Conservation (phyloP, 2,888 invertebrate genomes). For the Melinaea menophilus region DNA sequence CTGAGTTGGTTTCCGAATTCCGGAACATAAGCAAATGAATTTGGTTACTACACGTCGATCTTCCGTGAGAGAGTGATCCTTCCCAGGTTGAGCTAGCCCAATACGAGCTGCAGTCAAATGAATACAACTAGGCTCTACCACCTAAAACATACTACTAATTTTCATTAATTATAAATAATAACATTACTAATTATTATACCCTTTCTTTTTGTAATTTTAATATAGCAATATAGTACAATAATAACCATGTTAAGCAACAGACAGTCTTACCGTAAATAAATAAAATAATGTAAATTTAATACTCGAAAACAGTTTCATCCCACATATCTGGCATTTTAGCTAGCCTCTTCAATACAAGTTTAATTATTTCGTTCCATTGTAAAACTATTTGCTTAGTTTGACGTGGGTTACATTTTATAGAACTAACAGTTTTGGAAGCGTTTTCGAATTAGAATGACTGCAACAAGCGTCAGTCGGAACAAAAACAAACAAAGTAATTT, state of each 20-base stretch:
- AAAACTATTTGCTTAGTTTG: constrained; percentile 72
- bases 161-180: no score
- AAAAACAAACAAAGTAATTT: constrained; percentile 78
- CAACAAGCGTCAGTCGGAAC: constrained; percentile 67
- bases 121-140: no score
- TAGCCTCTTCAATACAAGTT: constrained; percentile 36
- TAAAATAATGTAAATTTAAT: constrained; percentile 4
- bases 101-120: no score
- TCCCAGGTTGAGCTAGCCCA: no score
- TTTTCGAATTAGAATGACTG: constrained; percentile 70
- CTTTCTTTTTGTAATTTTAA: no score
- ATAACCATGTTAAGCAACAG: neutral
- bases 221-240: no score
- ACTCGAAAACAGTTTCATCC: constrained; percentile 5
- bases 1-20: no score
- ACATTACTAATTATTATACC: no score
- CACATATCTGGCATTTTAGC: constrained; percentile 12
- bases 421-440: constrained; percentile 69
- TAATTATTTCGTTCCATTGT: constrained; percentile 67
- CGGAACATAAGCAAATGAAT: no score
- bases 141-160: no score
- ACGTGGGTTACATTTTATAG: constrained; percentile 75
- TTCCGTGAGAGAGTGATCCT: no score
- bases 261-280: neutral
- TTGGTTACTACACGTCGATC: no score